Conservation (phyloP, 2,797 vertebrate species). For the Tapera naevia region DNA sequence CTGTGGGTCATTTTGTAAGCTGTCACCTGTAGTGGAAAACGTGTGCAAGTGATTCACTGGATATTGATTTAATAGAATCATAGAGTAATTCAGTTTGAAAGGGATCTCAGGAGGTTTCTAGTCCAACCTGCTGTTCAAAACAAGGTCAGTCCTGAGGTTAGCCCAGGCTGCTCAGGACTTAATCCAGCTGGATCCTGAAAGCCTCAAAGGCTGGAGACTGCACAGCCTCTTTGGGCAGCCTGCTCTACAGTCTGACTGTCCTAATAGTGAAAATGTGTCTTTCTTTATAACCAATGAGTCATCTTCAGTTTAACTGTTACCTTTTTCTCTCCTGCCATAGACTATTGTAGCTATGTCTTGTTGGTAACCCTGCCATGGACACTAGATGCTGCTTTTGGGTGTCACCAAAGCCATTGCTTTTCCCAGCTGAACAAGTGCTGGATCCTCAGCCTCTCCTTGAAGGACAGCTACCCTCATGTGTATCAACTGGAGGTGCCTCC, state of each 20-base stretch:
- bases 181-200: not conserved
- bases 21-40: not conserved
- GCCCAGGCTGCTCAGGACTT: not conserved
- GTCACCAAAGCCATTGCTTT: not conserved
- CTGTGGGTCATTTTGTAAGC: not conserved
- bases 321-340: not conserved
- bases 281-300: not conserved
- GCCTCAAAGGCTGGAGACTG: not conserved
- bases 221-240: not conserved
- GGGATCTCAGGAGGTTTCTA: not conserved
- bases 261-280: not conserved
- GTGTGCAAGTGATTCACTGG: rapidly evolving
- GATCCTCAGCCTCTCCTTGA: not conserved
- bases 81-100: not conserved
- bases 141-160: not conserved
- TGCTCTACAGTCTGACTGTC: not conserved
- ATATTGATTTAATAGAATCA: not conserved
- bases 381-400: not conserved
- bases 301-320: not conserved
- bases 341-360: not conserved
- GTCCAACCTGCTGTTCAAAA: not conserved
- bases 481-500: not conserved
- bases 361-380: not conserved
- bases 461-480: not conserved
- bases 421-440: not conserved